Base-by-base conservation (phyloP, 2,888 invertebrate species). In the Acronicta aceris region DNA sequence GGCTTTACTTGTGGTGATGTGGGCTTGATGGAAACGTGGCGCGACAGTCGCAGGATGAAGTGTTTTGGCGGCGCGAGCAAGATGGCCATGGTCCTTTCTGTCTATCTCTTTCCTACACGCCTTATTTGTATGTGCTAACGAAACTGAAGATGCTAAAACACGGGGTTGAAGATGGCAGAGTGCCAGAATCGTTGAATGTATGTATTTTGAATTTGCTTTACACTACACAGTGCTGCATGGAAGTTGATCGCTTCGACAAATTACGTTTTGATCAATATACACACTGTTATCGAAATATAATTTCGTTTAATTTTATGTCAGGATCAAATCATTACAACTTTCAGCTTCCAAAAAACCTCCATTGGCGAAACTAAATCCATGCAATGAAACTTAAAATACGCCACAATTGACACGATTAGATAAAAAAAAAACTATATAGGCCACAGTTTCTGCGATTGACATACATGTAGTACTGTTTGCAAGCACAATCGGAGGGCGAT, bases 11-110 rank as follows among this genome's bases (percentile, higher is more conserved):
- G 85, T 85, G 81, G 84, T 85, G 84, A 83, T 81, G 83, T 76
- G 74, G 67, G 72, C 79, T 79, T 78, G 64, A 45, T 73, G 67
- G 71, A 58, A 59, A 63, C 60, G 59, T 75, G 78, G 84, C 83
- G 74, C 66, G 57, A 71, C 86, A 87, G 89, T 89, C 88, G 87
- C 84, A 85, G 82, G 84, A 85, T 82, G 79, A 78, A 76, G 78
- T 79, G 79, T 83, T 82, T 82, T 84, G 86, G 91, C 89, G 91
- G 91, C 87, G 90, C 87, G 91, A 93, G 94, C 94, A 94, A 94
- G 93, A 91, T 94, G 93, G 94, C 93, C 93, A 87, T 88, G 89
- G 88, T 89, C 89, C 86, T 88, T 67, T 83, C 82, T 86, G 83
- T 85, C 83, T 89, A 81, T 87, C 85, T 87, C 74, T 89, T 79